These are phyloP conservation scores for Illadopsis cleaveri DNA, from an alignment of 2,113 vertebrate species.

Conservation along the genomic window DNA sequence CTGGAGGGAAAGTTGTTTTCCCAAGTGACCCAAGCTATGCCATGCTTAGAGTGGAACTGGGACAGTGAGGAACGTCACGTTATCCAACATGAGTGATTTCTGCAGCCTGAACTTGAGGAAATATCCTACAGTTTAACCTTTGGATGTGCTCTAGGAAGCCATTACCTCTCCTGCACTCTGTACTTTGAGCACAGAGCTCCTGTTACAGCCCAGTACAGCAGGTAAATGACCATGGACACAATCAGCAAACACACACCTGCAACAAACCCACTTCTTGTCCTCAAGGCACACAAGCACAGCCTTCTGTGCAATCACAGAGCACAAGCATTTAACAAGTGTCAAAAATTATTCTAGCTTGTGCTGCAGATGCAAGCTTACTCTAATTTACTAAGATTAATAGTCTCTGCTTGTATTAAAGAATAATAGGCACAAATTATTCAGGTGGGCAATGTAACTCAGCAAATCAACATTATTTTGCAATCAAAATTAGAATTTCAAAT, in stretches of 20 bases:
- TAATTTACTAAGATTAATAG: neutral
- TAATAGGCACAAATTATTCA: neutral
- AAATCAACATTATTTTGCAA: neutral
- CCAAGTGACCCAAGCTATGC: neutral
- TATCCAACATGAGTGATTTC: neutral
- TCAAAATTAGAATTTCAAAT: neutral
- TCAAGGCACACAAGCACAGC: neutral
- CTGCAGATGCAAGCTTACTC: neutral
- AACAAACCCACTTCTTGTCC: neutral
- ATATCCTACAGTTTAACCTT: neutral
- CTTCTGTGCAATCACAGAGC: neutral
- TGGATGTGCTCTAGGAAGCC: neutral
- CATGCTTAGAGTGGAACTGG: neutral
- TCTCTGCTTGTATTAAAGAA: neutral
- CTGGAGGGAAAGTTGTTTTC: neutral
- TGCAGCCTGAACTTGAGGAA: neutral
- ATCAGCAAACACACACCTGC: neutral
- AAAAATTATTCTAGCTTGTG: neutral
- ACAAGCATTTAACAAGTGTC: neutral
- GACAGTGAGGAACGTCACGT: neutral
- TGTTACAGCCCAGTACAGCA: neutral
- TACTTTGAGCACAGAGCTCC: neutral
- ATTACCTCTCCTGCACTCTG: neutral
- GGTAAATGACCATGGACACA: neutral
- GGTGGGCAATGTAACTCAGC: neutral